These are phyloP conservation scores for Caracal caracal DNA, from an alignment of 2,113 vertebrate species.

Conservation along the genomic window DNA sequence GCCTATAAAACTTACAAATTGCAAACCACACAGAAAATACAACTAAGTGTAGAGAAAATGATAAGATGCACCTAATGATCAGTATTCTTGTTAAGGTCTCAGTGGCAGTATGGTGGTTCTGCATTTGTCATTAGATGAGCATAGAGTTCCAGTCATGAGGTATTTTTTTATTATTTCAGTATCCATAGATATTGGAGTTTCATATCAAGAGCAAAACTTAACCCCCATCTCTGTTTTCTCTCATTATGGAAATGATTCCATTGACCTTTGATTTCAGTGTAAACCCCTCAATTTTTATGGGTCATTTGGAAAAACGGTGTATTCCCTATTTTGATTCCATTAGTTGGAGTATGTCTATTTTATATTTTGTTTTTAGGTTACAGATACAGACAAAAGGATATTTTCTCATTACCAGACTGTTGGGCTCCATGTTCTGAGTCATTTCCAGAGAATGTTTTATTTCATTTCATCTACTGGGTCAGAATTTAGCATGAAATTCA, in stretches of 20 bases:
- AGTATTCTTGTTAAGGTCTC: background rate
- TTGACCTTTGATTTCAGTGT: background rate
- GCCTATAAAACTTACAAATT: background rate
- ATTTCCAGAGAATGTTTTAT: background rate
- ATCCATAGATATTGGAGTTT: background rate
- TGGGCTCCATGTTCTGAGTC: background rate
- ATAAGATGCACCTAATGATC: background rate
- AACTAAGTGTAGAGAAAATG: background rate
- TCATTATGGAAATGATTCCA: background rate
- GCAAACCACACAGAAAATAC: background rate
- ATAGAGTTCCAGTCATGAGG: background rate
- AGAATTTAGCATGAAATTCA: background rate
- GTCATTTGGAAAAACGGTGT: background rate
- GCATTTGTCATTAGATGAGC: background rate
- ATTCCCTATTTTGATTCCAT: background rate
- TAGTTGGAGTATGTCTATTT: background rate
- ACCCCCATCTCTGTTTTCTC: background rate
- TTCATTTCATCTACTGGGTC: background rate
- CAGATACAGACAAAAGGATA: fast-evolving
- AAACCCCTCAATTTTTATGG: background rate
- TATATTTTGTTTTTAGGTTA: background rate
- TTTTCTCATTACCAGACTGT: background rate
- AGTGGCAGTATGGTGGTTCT: background rate
- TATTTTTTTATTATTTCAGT: background rate
- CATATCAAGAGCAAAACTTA: background rate